A percentile compares a stretch with the other conserved stretches of the same genome.
These are phyloP conservation scores for Heterochromis multidens DNA, from an alignment of 2,113 vertebrate genomes.

Conservation along the genomic window DNA sequence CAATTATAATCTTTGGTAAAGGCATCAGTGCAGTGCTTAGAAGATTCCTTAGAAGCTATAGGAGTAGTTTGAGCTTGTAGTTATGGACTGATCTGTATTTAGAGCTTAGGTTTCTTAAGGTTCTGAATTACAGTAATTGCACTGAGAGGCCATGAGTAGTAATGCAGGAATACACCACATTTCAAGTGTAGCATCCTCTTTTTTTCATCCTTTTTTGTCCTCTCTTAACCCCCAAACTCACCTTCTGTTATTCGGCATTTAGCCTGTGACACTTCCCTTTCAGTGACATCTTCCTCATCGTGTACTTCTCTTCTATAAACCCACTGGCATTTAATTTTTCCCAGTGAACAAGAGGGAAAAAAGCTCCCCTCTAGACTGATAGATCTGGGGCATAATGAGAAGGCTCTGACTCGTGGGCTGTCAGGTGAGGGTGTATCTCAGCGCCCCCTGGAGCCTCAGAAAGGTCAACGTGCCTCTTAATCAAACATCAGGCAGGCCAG, in stretches of 20 bases:
- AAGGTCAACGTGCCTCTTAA: conserved; percentile 78
- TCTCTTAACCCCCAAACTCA: not conserved
- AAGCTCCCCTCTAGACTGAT: conserved; percentile 34
- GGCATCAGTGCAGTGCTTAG: not conserved
- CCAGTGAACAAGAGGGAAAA: not conserved
- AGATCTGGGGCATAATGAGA: conserved; percentile 59
- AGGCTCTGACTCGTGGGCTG: conserved; percentile 38
- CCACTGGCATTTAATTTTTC: conserved; percentile 21
- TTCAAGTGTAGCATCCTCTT: not conserved
- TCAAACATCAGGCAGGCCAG: conserved; percentile 71
- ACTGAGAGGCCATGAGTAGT: no score
- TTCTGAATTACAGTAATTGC: not conserved
- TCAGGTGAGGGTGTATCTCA: conserved; percentile 61
- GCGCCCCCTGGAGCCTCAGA: conserved; percentile 64
- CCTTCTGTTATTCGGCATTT: not conserved
- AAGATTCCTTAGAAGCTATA: not conserved
- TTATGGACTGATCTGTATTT: not conserved
- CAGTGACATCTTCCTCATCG: conserved; percentile 7
- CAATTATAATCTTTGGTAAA: conserved; percentile 35
- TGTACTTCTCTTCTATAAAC: not conserved
- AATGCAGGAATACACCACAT: not conserved
- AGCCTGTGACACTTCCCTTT: not conserved
- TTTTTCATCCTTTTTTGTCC: not conserved
- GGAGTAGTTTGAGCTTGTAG: not conserved
- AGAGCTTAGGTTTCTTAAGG: not conserved